Percentiles rank a stretch among this genome's conserved stretches.
phyloP scores from a whole-genome alignment of 2,797 vertebrate species.

The Liasis olivaceus region DNA sequence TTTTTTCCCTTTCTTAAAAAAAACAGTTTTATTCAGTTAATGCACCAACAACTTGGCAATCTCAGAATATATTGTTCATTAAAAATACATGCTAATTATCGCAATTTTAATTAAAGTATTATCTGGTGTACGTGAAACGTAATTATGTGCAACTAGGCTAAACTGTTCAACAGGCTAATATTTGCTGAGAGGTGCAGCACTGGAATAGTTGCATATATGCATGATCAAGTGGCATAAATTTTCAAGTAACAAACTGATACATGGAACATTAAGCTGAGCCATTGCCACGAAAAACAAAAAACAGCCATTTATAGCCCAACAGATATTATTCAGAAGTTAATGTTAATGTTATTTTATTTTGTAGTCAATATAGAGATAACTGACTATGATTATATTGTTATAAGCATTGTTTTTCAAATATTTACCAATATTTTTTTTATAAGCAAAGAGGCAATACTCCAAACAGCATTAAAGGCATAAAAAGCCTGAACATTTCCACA shows the following conservation, averaged over 20 bases:
- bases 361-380: conserved; percentile 26
- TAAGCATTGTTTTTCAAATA: conserved; percentile 1
- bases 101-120: conserved; percentile 78
- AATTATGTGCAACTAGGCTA: conserved; percentile 73
- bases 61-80: conserved; percentile 74
- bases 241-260: conserved; percentile 65
- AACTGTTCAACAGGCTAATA: conserved; percentile 66
- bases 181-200: conserved; percentile 64
- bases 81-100: conserved; percentile 75
- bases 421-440: conserved; percentile 13
- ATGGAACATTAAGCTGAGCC: conserved; percentile 54
- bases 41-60: conserved; percentile 63
- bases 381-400: background rate
- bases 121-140: conserved; percentile 70
- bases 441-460: conserved; percentile 5
- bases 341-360: background rate
- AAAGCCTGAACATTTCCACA: conserved; percentile 11
- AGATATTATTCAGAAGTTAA: conserved; percentile 14
- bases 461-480: conserved; percentile 19
- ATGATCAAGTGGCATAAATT: conserved; percentile 66
- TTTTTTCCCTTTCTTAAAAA: background rate
- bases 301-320: conserved; percentile 46
- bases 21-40: conserved; percentile 58
- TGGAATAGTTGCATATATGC: conserved; percentile 54
- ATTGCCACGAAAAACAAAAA: conserved; percentile 55